Evolutionary conservation across 1,140 invertebrate species (phyloP).

Genomic region (Formica exsecta): DNA sequence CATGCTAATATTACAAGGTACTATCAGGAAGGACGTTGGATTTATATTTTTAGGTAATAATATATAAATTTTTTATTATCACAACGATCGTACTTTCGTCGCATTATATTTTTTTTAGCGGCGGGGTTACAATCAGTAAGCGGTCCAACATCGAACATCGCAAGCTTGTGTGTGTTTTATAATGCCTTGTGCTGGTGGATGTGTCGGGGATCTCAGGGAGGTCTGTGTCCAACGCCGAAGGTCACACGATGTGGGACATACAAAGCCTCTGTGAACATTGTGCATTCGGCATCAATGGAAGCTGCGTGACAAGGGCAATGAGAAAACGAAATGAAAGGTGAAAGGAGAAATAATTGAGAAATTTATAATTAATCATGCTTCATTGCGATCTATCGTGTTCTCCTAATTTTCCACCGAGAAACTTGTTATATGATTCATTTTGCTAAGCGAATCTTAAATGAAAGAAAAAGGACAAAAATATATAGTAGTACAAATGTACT

Average conservation of each 20-base stretch:
- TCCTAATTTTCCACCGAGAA: background rate
- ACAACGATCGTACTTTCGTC: constrained; percentile 57
- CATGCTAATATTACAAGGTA: constrained; percentile 52
- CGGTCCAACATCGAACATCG: constrained; percentile 84
- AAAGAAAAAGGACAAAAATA: background rate
- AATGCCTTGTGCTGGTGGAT: constrained; percentile 82
- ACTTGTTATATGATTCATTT: background rate
- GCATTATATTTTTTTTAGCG: constrained; percentile 42
- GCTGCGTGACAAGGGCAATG: constrained; percentile 73
- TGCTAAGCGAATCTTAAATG: background rate
- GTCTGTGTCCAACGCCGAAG: constrained; percentile 81
- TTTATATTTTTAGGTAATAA: constrained; percentile 23
- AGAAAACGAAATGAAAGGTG: constrained; percentile 38
- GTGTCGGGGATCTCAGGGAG: constrained; percentile 81
- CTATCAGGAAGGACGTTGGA: constrained; percentile 6
- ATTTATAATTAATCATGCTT: constrained; percentile 59
- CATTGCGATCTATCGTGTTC: constrained; percentile 48
- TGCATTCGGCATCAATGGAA: constrained; percentile 82
- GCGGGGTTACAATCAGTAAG: constrained; percentile 77
- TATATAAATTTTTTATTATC: constrained; percentile 52
- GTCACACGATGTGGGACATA: constrained; percentile 83
- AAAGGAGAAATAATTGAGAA: background rate
- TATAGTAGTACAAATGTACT: background rate
- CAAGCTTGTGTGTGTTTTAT: constrained; percentile 81
- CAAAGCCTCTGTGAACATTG: constrained; percentile 86